Base-by-base conservation (phyloP, 64 coral and sea anemone species). In the Anthopleura sola region DNA sequence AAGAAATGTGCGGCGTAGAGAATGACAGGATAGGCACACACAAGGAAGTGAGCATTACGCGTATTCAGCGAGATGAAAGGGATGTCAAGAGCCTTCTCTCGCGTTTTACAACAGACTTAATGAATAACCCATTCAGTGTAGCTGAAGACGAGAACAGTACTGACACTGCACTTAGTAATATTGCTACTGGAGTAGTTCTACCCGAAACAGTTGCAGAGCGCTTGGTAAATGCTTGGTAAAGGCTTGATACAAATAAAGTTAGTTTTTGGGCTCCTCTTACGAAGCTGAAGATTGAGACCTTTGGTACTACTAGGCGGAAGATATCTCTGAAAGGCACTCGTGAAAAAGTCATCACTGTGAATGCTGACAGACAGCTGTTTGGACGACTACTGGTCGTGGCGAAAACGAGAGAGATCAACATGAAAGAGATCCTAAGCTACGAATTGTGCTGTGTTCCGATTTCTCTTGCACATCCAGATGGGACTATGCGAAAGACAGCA, bases 21-120 rank as follows among this genome's bases (percentile, higher is more conserved):
- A 50, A 62, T 36, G 36, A 46, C 51, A 40, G 47, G 57, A 58
- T 57, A 38, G 79, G 74, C 5, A 77, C 74, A 23, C 55, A 57
- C 32, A 96, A 89, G 34, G 7, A 88, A 37, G 57, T 85, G 28
- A 16, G 21, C 11, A 9, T 74, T 24, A 96, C 86, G 31, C 2
- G 93, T 26, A 51, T 91, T 60, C 26, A 64, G 21, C 56, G 83
- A 39, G 86, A 95, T 77, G 82, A 95, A 40, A 64, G 57, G 66
- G 93, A 95, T 86, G 86, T 95, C 47, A 55, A 91, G 58, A 69
- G 33, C 80, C 86, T 92, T 82, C 62, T 96, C 28, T 49, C 48
- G 16, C 86, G 86, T 77, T 96, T 96, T 78, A 87, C 83, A 15
- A 21, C 82, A 68, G 75, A 56, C 0, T 33, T 86, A 28, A 86